A percentile compares a stretch with the other conserved stretches of the same genome.
These are phyloP conservation scores for Cyclopterus lumpus DNA, from an alignment of 2,797 vertebrate species.

Conservation along the genomic window DNA sequence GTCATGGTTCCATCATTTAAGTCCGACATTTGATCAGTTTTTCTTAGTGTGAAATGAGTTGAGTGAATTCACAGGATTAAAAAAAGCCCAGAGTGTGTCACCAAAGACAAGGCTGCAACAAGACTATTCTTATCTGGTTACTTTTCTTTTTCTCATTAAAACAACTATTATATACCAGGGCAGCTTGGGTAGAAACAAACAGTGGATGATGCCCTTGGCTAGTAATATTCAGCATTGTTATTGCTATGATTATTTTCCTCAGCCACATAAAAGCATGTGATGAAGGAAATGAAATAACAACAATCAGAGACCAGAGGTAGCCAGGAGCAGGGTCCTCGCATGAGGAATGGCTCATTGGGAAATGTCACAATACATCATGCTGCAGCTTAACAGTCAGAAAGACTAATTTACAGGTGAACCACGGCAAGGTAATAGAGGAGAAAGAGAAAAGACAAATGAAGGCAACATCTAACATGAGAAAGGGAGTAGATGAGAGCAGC, in stretches of 20 bases:
- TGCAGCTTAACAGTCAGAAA: slow-evolving; percentile 54
- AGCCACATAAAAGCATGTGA: slow-evolving; percentile 48
- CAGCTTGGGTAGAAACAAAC: slow-evolving; percentile 57
- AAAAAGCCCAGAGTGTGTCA: slow-evolving; percentile 17
- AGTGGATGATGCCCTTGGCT: slow-evolving; percentile 62
- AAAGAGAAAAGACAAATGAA: slow-evolving; percentile 57
- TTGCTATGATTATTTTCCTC: slow-evolving; percentile 66
- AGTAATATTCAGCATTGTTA: slow-evolving; percentile 62
- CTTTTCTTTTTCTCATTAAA: slow-evolving; percentile 66
- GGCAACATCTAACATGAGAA: slow-evolving; percentile 37
- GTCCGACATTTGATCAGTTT: slow-evolving; percentile 26
- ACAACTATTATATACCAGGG: slow-evolving; percentile 61
- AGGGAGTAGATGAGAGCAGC: slow-evolving; percentile 24
- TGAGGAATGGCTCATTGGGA: slow-evolving; percentile 69
- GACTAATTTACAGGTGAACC: slow-evolving; percentile 66
- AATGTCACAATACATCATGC: slow-evolving; percentile 74
- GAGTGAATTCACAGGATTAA: slow-evolving; percentile 21
- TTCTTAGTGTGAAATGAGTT: slow-evolving; percentile 34
- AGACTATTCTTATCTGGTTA: slow-evolving; percentile 31
- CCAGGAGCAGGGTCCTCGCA: slow-evolving; percentile 11
- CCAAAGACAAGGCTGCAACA: slow-evolving; percentile 48
- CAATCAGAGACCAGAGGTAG: slow-evolving; percentile 31
- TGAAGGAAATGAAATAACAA: slow-evolving; percentile 65
- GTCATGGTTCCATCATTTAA: slow-evolving; percentile 10
- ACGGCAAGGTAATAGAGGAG: slow-evolving; percentile 46